Percentiles rank a stretch among this genome's conserved stretches.
phyloP scores from a whole-genome alignment of 2,888 invertebrate genomes.

The Parnassius orleans region DNA sequence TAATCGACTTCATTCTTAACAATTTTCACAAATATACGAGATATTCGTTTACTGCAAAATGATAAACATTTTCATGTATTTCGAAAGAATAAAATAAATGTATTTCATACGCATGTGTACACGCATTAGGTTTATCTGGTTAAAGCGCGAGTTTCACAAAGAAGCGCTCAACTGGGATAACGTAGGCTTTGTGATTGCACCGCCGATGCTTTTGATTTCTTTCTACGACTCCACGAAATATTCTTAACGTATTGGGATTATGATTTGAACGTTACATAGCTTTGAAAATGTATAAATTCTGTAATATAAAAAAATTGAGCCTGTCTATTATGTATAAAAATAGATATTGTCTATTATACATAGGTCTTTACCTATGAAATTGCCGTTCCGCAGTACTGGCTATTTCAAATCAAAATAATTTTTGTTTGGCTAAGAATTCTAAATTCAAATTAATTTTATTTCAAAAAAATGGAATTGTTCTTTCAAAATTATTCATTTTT shows the following conservation, averaged over 20 bases:
- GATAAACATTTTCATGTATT: neutral
- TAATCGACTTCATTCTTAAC: neutral
- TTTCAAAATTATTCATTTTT: no score
- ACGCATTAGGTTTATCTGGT: conserved; percentile 59
- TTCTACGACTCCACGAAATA: conserved; percentile 20
- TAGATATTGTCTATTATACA: no score
- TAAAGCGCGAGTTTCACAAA: conserved; percentile 45
- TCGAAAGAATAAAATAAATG: conserved; percentile 8
- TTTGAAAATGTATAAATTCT: neutral
- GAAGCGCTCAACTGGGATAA: conserved; percentile 66
- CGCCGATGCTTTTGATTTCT: conserved; percentile 22
- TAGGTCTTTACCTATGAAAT: no score
- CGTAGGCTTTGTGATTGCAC: conserved; percentile 55
- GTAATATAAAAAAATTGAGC: no score
- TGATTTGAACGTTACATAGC: neutral
- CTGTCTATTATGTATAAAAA: no score
- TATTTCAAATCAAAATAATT: no score
- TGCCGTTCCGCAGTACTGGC: no score
- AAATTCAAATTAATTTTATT: no score
- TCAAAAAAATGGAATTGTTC: no score
- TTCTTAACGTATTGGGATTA: conserved; percentile 12
- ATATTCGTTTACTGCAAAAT: neutral
- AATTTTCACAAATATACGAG: no score
- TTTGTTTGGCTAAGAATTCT: no score
- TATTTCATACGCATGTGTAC: conserved; percentile 39